These are phyloP conservation scores for Oncorhynchus masou DNA, from an alignment of 2,113 vertebrate genomes.

Conservation along the genomic window DNA sequence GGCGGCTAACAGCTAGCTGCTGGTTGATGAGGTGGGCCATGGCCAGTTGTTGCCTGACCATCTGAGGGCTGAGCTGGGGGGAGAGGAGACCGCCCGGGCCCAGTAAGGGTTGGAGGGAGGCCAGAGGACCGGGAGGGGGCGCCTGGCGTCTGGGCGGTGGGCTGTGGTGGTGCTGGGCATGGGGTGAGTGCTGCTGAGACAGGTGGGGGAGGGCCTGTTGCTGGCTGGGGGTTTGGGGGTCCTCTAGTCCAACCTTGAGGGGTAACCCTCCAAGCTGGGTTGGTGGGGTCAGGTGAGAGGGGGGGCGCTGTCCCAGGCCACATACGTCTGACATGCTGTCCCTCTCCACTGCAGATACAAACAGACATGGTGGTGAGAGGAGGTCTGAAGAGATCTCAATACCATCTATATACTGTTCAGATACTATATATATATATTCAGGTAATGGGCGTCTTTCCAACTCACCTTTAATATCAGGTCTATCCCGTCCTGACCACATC, in stretches of 20 bases:
- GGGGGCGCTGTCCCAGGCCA: slow-evolving; percentile 83
- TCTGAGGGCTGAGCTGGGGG: slow-evolving; percentile 82
- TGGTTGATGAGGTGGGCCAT: slow-evolving; percentile 90
- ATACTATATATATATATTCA: not conserved
- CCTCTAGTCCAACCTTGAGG: slow-evolving; percentile 34
- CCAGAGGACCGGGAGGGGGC: slow-evolving; percentile 46
- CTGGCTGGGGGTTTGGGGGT: slow-evolving; percentile 30
- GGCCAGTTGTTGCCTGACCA: slow-evolving; percentile 85
- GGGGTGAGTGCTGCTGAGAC: slow-evolving; percentile 74
- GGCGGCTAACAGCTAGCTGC: slow-evolving; percentile 84
- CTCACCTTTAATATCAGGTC: slow-evolving; percentile 61
- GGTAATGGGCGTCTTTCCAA: not conserved
- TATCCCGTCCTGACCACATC: slow-evolving; percentile 57
- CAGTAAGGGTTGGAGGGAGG: slow-evolving; percentile 80
- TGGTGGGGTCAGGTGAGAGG: slow-evolving; percentile 82
- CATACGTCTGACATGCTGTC: slow-evolving; percentile 86
- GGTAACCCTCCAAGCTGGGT: slow-evolving; percentile 72
- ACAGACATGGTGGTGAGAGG: slow-evolving; percentile 7
- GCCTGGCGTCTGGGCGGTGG: slow-evolving; percentile 84
- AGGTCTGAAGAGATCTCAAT: not conserved
- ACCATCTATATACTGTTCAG: not conserved
- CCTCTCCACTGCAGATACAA: slow-evolving; percentile 81
- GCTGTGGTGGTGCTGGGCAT: slow-evolving; percentile 82
- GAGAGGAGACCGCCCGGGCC: slow-evolving; percentile 80
- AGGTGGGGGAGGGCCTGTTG: slow-evolving; percentile 49